A percentile compares a stretch with the other conserved stretches of the same genome.
These are phyloP conservation scores for Emesis furor DNA, from an alignment of 2,888 invertebrate species.

Conservation along the genomic window DNA sequence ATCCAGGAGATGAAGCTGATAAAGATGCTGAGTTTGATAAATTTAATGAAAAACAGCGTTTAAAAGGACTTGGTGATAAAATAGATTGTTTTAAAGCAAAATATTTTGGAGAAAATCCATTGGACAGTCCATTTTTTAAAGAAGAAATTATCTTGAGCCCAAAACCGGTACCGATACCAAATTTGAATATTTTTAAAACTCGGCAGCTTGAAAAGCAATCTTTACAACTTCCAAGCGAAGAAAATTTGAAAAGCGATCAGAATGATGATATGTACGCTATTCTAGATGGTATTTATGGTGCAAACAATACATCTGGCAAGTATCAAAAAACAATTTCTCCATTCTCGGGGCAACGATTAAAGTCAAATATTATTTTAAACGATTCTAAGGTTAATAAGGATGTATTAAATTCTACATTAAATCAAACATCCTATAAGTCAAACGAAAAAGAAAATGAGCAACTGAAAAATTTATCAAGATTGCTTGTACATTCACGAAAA, in stretches of 20 bases:
- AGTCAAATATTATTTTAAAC: not conserved
- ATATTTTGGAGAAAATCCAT: conserved; percentile 95
- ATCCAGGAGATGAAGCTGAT: conserved; percentile 75
- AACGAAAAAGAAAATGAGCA: not conserved
- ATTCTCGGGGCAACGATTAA: not conserved
- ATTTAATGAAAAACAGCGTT: conserved; percentile 86
- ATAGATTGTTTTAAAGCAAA: conserved; percentile 95
- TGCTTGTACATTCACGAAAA: conserved; percentile 71
- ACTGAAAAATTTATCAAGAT: not conserved
- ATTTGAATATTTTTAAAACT: conserved; percentile 74
- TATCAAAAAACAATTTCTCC: not conserved
- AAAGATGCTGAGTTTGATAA: conserved; percentile 79
- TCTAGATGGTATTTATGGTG: conserved; percentile 40
- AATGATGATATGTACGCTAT: conserved; percentile 42
- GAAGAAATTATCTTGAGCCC: conserved; percentile 91
- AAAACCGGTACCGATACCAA: conserved; percentile 83
- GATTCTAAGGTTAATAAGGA: not conserved
- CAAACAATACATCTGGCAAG: conserved; percentile 7
- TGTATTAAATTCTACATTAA: not conserved
- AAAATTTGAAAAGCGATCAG: not conserved
- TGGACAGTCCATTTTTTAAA: conserved; percentile 95
- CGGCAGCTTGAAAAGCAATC: conserved; percentile 19
- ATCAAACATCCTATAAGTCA: not conserved
- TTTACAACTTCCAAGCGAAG: not conserved
- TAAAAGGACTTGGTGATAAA: conserved; percentile 94